Percentiles rank a stretch among this genome's conserved stretches.
These are phyloP conservation scores for Parochlus steinenii DNA, from an alignment of 2,888 invertebrate species.

Conservation along the genomic window DNA sequence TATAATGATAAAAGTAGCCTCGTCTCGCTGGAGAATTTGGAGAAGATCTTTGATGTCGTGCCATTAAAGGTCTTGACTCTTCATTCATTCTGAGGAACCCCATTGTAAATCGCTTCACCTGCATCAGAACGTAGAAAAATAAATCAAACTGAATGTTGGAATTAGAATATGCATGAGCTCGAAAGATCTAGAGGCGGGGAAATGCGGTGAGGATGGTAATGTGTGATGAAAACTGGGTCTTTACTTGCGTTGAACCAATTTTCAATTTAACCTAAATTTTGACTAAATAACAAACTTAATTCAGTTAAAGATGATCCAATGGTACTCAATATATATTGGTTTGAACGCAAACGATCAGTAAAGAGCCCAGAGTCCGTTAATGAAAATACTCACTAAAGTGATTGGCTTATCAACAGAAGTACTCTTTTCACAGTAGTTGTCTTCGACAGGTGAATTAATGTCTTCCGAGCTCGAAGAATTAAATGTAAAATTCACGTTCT, in stretches of 20 bases:
- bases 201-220: background rate
- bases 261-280: too few species aligned
- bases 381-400: conserved; percentile 7
- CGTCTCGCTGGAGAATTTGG: conserved; percentile 9
- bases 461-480: conserved; percentile 10
- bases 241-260: background rate
- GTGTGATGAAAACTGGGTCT: background rate
- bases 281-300: too few species aligned
- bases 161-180: background rate
- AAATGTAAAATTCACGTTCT: conserved; percentile 7
- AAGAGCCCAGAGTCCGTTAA: too few species aligned
- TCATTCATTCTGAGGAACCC: conserved; percentile 11
- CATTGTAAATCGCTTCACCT: conserved; percentile 12
- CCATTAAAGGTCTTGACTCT: conserved; percentile 11
- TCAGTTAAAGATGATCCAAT: too few species aligned
- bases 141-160: background rate
- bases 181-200: background rate
- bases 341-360: too few species aligned
- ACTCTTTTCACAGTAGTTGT: conserved; percentile 10
- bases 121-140: background rate
- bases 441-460: conserved; percentile 7
- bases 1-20: conserved; percentile 12
- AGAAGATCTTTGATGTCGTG: conserved; percentile 2
- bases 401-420: conserved; percentile 10
- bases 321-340: too few species aligned